Conservation (phyloP, 2,113 vertebrate species). For the Recurvirostra avosetta region DNA sequence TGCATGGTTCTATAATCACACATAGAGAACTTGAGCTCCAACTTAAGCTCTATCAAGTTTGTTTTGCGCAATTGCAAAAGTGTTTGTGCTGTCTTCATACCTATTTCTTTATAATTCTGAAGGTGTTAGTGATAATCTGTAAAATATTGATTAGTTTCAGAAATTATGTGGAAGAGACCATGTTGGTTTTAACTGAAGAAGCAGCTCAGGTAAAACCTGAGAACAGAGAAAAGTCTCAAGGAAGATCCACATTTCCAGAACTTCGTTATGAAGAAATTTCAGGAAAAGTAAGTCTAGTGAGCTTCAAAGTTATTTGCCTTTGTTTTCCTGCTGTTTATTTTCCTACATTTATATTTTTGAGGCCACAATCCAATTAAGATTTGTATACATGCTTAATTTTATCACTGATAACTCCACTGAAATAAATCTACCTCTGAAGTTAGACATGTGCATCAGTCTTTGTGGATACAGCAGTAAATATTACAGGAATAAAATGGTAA, state of each 20-base stretch:
- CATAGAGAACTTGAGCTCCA: not conserved
- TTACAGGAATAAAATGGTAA: not conserved
- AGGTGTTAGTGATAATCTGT: not conserved
- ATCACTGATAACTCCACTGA: not conserved
- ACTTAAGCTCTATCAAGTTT: not conserved
- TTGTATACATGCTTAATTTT: not conserved
- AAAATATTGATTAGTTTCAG: not conserved
- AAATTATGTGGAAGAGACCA: not conserved
- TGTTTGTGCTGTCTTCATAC: not conserved
- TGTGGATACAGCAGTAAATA: not conserved
- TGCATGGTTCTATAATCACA: not conserved
- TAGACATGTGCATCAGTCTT: not conserved
- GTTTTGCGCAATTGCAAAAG: not conserved
- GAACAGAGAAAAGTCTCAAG: not conserved
- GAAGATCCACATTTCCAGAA: not conserved
- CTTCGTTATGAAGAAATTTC: not conserved
- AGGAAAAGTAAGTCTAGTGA: not conserved
- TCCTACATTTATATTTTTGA: not conserved
- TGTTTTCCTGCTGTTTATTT: not conserved
- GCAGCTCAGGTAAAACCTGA: not conserved
- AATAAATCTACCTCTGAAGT: not conserved
- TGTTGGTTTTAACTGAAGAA: not conserved
- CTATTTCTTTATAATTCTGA: not conserved
- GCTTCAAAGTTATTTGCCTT: not conserved
- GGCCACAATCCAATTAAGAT: not conserved